Evolutionary conservation across 2,797 vertebrate genomes (phyloP).

Genomic region (Pantherophis alleghaniensis): DNA sequence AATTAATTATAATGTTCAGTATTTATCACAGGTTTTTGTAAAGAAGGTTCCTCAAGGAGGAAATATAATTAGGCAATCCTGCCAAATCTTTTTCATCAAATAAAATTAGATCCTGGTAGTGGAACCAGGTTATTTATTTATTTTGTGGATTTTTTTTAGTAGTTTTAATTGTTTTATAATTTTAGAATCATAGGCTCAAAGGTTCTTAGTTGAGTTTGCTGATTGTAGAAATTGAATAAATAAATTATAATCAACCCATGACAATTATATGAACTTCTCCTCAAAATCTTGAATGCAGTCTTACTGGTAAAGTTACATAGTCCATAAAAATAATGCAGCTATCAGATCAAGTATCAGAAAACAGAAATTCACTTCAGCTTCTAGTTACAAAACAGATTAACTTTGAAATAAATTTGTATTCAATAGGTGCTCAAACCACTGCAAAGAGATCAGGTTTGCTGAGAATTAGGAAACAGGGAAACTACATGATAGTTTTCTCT

Average conservation of each 20-base stretch:
- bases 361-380: background rate
- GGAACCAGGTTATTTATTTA: background rate
- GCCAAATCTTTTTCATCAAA: background rate
- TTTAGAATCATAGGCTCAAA: too few species aligned
- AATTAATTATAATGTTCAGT: background rate
- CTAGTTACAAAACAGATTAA: background rate
- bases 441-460: background rate
- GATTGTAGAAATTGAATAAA: too few species aligned
- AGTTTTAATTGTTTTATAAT: too few species aligned
- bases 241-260: background rate
- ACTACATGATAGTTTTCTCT: background rate
- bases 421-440: background rate
- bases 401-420: background rate
- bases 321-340: background rate
- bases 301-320: background rate
- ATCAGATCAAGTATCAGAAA: background rate
- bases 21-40: background rate
- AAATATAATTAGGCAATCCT: background rate
- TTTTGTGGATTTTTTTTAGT: too few species aligned
- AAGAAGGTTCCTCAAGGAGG: background rate
- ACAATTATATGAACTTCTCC: background rate
- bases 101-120: background rate
- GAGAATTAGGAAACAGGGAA: background rate
- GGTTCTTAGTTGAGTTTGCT: too few species aligned
- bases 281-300: background rate